These are phyloP conservation scores for Pipistrellus pipistrellus DNA, from an alignment of 2,797 vertebrate genomes.

Conservation along the genomic window DNA sequence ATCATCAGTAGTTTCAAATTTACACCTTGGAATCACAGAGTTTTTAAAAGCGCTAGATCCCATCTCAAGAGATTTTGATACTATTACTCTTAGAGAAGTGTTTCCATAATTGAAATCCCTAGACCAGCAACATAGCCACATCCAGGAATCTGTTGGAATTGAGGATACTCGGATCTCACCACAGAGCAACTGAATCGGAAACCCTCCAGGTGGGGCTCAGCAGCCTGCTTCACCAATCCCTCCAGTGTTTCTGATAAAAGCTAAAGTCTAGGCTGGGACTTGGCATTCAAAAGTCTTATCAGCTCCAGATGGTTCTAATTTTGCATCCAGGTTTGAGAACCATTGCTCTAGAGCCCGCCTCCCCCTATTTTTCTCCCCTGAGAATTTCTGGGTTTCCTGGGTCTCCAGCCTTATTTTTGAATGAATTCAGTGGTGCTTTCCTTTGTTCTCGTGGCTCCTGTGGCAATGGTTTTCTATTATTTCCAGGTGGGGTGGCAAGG, in stretches of 20 bases:
- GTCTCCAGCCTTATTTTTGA: background rate
- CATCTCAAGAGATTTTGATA: background rate
- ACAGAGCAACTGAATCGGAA: background rate
- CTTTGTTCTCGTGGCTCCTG: background rate
- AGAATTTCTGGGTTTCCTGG: background rate
- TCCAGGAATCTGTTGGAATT: background rate
- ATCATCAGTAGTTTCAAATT: background rate
- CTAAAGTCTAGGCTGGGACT: background rate
- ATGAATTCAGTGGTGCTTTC: background rate
- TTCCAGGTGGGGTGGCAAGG: background rate
- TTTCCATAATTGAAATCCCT: background rate
- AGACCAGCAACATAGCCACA: background rate
- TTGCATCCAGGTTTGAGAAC: background rate
- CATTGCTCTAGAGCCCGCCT: background rate
- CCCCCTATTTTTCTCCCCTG: background rate
- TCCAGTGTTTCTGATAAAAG: background rate
- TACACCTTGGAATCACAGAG: background rate
- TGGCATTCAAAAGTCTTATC: background rate
- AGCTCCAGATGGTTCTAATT: background rate
- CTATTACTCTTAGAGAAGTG: background rate
- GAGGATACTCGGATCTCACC: background rate
- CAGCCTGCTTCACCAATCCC: background rate
- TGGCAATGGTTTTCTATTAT: conserved; percentile 34
- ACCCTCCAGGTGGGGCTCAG: background rate
- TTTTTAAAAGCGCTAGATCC: background rate